These are phyloP conservation scores for Gulo gulo DNA, from an alignment of 2,113 vertebrate species.

Conservation along the genomic window DNA sequence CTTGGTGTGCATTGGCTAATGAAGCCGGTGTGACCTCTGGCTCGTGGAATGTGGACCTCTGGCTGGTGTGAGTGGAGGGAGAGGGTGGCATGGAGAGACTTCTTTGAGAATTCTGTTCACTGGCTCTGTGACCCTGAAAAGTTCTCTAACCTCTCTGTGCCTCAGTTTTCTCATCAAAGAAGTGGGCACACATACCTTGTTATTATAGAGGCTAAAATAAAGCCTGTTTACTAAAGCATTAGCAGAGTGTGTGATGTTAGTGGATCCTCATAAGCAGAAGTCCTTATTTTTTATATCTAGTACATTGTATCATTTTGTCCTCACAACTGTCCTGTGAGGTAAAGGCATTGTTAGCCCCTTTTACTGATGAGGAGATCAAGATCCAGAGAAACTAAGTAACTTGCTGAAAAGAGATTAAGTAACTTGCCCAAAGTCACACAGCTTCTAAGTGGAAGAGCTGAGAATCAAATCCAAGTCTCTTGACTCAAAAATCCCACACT, in stretches of 20 bases:
- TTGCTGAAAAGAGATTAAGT: neutral
- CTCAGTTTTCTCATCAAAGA: neutral
- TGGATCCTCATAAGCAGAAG: neutral
- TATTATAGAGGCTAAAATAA: neutral
- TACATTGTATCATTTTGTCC: neutral
- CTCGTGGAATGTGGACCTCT: fast-evolving
- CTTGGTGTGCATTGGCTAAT: neutral
- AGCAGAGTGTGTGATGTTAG: neutral
- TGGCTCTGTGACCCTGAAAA: neutral
- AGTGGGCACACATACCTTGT: neutral
- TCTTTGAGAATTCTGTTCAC: neutral
- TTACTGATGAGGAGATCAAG: slow-evolving; percentile 37
- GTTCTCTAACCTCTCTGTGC: neutral
- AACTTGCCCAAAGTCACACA: neutral
- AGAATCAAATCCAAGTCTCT: slow-evolving; percentile 40
- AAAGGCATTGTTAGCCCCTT: neutral
- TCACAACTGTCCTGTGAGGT: neutral
- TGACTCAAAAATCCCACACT: slow-evolving; percentile 68
- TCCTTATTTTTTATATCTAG: neutral
- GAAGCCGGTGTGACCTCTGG: neutral
- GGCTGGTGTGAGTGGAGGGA: no score
- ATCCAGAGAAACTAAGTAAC: slow-evolving; percentile 14
- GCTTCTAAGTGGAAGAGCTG: neutral
- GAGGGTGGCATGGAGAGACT: neutral
- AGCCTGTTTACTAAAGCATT: neutral